phyloP scores from a whole-genome alignment of 30 jellyfish, hydroid and myxozoan species.

The Hydra vulgaris region DNA sequence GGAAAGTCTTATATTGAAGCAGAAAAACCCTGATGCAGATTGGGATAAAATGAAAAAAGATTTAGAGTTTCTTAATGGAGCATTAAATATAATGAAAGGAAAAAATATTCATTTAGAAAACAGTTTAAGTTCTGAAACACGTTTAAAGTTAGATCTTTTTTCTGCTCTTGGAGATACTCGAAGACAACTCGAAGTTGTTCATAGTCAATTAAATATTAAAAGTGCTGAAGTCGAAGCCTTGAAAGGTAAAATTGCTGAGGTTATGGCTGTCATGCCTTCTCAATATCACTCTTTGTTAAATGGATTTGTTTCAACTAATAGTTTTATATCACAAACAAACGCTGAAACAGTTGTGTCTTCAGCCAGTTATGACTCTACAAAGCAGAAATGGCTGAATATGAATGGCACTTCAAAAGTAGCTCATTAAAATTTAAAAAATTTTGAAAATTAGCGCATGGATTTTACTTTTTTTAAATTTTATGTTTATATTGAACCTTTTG shows the following conservation, averaged over 20 bases:
- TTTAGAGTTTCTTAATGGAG: conserved; percentile 71
- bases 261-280: conserved; percentile 99
- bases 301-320: conserved; percentile 33
- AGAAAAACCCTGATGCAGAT: conserved; percentile 59
- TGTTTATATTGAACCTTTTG: background rate
- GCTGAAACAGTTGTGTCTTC: conserved; percentile 28
- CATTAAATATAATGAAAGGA: conserved; percentile 93
- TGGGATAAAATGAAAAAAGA: conserved; percentile 81
- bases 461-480: too few species aligned
- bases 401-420: conserved; percentile 4
- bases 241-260: conserved; percentile 91
- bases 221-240: conserved; percentile 74
- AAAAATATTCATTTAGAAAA: conserved; percentile 90
- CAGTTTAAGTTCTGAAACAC: conserved; percentile 97
- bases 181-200: conserved; percentile 89
- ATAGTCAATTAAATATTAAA: conserved; percentile 56
- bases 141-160: conserved; percentile 83
- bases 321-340: background rate
- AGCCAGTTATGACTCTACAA: conserved; percentile 2
- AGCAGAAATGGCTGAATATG: conserved; percentile 15
- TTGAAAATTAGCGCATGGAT: background rate
- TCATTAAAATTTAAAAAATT: background rate
- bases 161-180: conserved; percentile 99
- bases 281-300: conserved; percentile 59
- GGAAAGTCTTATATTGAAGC: conserved; percentile 57